Evolutionary conservation across 2,888 invertebrate species (phyloP), one percentile per base, ranked within the genome.

Genomic region (Synanthedon myopaeformis): DNA sequence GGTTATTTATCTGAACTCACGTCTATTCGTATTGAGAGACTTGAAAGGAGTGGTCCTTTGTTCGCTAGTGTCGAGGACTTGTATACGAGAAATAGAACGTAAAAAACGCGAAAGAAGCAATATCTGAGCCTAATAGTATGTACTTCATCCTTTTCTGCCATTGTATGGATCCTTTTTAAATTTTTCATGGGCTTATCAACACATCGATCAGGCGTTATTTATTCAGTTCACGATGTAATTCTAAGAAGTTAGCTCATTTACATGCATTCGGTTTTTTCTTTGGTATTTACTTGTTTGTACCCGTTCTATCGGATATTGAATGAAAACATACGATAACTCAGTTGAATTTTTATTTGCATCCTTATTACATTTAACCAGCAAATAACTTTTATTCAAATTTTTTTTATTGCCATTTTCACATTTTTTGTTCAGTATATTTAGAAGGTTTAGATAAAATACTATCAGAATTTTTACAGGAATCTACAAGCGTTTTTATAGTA

Each of bases 201-300:
- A 67, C 77, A 81, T 83, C 79, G 79, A 84, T 80, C 81, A 78
- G 67, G 60, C 69, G 67, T 76, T 81, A 82, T 75, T 78, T 80
- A 83, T 83, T 84, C 82, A 77, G 70, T 69, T 77, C 83, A 82
- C 80, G 81, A 63, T 69, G 71, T 78, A 74, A 80, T 78, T 73
- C 77, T 69, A 67, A 76, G 73, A 79, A 82, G 72, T 79, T 78
- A 75, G 67, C 79, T 81, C 79, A 78, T 82, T 82, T 83, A 75
- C 77, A 80, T 80, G 75, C 74, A 79, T 79, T 76, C 70, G 68
- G 59, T 72, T 74, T 79, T 53, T 76, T 68, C 64, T 61, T 76
- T 72, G 65, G 66, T 72, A 72, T 74, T 74, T 73, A 72, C 72
- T 72, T 76, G 70, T 81, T 80, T 79, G 72, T 69, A 65, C 66